phyloP scores from a whole-genome alignment of 2,888 invertebrate genomes.

The Calliphora vomitoria region DNA sequence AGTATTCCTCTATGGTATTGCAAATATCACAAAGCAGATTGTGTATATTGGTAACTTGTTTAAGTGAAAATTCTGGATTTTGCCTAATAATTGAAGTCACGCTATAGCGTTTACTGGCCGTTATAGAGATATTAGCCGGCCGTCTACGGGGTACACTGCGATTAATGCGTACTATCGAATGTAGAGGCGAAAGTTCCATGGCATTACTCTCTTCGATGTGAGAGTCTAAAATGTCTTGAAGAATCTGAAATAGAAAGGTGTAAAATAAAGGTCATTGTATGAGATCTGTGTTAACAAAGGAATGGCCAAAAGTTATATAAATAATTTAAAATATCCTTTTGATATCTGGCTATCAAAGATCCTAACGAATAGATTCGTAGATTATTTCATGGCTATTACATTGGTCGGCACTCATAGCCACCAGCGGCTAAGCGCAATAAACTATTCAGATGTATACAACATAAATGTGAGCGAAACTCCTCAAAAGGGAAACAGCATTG shows the following conservation, averaged over 20 bases:
- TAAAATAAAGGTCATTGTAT: neutral
- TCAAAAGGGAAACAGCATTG: no score
- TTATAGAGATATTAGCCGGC: slow-evolving; percentile 70
- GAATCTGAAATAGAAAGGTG: slow-evolving; percentile 75
- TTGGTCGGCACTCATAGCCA: no score
- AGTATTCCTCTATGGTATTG: slow-evolving; percentile 82
- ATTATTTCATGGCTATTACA: no score
- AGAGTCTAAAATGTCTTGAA: slow-evolving; percentile 81
- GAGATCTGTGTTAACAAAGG: neutral
- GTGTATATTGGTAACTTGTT: slow-evolving; percentile 81
- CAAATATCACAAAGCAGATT: slow-evolving; percentile 83
- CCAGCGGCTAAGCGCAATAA: no score
- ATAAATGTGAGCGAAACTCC: no score
- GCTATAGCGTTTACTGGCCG: slow-evolving; percentile 76
- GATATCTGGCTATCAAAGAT: no score
- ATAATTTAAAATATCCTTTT: neutral
- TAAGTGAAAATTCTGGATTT: slow-evolving; percentile 80
- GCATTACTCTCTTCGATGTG: slow-evolving; percentile 79
- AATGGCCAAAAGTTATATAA: neutral
- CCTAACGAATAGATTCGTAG: no score
- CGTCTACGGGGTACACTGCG: slow-evolving; percentile 75
- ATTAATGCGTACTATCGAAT: slow-evolving; percentile 77
- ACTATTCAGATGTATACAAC: no score
- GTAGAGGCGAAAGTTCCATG: slow-evolving; percentile 80
- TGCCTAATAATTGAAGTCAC: slow-evolving; percentile 81